These are phyloP conservation scores for Sterrhoptilus dennistouni DNA, from an alignment of 2,113 vertebrate species.

Conservation along the genomic window DNA sequence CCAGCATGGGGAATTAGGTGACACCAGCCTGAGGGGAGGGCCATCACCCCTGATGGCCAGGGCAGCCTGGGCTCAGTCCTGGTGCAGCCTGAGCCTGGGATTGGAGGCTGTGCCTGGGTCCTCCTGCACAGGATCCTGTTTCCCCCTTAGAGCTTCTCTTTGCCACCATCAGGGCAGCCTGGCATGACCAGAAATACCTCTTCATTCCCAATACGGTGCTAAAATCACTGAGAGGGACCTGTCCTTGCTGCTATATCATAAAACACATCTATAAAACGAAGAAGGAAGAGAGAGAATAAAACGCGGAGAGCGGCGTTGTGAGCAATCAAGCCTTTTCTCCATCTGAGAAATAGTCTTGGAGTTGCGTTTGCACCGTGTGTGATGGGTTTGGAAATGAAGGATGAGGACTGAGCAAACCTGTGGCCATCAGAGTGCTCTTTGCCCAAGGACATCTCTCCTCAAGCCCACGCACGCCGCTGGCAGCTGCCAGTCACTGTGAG, in stretches of 20 bases:
- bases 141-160: not conserved
- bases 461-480: not conserved
- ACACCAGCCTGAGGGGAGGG: not conserved
- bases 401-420: not conserved
- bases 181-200: not conserved
- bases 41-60: accelerated
- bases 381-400: constrained; percentile 6
- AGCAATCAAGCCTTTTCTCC: not conserved
- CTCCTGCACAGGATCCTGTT: accelerated
- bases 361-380: not conserved
- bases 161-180: not conserved
- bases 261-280: constrained; percentile 1
- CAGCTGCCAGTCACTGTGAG: constrained; percentile 25
- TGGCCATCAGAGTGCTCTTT: not conserved
- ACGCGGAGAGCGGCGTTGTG: not conserved
- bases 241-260: not conserved
- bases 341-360: not conserved
- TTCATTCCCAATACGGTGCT: not conserved
- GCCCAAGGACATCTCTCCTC: constrained; percentile 56
- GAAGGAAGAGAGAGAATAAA: not conserved
- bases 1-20: not conserved
- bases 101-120: not conserved
- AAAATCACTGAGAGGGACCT: not conserved
- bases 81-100: not conserved
- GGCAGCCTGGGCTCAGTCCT: not conserved